A percentile compares a stretch with the other conserved stretches of the same genome.
Evolutionary conservation across 2,113 vertebrate species (phyloP).

Genomic region (Hoplias malabaricus): DNA sequence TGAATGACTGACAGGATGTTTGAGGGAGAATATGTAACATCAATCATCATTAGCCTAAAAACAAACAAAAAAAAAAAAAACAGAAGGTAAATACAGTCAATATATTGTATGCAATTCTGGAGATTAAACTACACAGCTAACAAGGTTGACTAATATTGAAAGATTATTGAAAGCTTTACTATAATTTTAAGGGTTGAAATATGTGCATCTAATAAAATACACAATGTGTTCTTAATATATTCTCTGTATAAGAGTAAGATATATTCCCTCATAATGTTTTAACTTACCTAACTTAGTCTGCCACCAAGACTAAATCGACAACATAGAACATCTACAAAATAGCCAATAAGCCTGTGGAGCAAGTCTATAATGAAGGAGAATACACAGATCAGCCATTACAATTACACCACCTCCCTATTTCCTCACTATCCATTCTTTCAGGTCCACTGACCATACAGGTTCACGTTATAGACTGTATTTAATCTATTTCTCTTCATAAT

Average conservation of each 20-base stretch:
- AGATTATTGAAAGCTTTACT: too few relatives aligned
- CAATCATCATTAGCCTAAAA: background rate
- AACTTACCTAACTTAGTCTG: constrained; percentile 75
- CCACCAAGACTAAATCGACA: constrained; percentile 86
- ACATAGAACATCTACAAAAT: constrained; percentile 86
- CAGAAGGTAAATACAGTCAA: background rate
- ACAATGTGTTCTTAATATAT: background rate
- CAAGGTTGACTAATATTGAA: too few relatives aligned
- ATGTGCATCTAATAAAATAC: too few relatives aligned
- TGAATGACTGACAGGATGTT: background rate
- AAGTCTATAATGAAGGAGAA: constrained; percentile 77
- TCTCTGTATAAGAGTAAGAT: background rate
- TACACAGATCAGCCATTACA: too few relatives aligned
- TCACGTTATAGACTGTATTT: too few relatives aligned
- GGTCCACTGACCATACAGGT: too few relatives aligned
- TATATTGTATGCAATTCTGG: too few relatives aligned
- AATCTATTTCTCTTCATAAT: too few relatives aligned
- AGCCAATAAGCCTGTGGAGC: constrained; percentile 87
- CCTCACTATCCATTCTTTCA: too few relatives aligned
- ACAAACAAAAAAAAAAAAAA: background rate
- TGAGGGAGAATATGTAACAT: background rate
- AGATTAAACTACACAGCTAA: too few relatives aligned
- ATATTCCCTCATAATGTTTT: background rate
- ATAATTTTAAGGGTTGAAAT: too few relatives aligned
- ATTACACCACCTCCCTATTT: too few relatives aligned